These are phyloP conservation scores for Heliconius nattereri DNA, from an alignment of 1,140 invertebrate genomes.

Conservation along the genomic window DNA sequence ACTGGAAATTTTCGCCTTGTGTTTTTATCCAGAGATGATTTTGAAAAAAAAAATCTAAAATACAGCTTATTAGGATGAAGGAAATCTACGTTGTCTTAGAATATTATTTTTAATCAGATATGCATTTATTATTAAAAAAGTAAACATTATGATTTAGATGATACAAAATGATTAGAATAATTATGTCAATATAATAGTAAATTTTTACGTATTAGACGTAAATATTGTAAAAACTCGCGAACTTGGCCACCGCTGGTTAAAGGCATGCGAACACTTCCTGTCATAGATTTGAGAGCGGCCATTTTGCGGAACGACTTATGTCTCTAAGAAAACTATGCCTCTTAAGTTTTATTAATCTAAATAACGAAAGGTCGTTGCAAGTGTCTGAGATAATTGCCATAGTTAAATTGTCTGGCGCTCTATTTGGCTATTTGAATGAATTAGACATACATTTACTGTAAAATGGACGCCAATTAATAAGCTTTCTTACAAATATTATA, in stretches of 20 bases:
- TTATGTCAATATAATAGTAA: background rate
- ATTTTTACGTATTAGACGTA: background rate
- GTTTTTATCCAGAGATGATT: background rate
- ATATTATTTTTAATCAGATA: too few species aligned
- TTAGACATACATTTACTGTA: background rate
- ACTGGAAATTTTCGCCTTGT: background rate
- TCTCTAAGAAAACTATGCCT: constrained; percentile 41
- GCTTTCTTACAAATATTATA: background rate
- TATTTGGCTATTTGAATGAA: background rate
- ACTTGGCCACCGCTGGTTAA: constrained; percentile 62
- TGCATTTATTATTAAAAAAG: too few species aligned
- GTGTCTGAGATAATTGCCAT: background rate
- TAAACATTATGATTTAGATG: too few species aligned
- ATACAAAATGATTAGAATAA: too few species aligned
- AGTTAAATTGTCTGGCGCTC: background rate
- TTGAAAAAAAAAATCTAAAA: too few species aligned
- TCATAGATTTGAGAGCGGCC: constrained; percentile 69
- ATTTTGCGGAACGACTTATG: constrained; percentile 50
- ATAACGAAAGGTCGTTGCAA: constrained; percentile 7
- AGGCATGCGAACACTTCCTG: constrained; percentile 71
- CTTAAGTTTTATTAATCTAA: constrained; percentile 40
- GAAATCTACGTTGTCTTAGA: background rate
- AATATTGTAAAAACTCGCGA: constrained; percentile 19
- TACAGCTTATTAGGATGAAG: too few species aligned
- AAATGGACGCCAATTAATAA: background rate